Base-by-base conservation (phyloP, 2,888 invertebrate genomes). In the Aelia acuminata region DNA sequence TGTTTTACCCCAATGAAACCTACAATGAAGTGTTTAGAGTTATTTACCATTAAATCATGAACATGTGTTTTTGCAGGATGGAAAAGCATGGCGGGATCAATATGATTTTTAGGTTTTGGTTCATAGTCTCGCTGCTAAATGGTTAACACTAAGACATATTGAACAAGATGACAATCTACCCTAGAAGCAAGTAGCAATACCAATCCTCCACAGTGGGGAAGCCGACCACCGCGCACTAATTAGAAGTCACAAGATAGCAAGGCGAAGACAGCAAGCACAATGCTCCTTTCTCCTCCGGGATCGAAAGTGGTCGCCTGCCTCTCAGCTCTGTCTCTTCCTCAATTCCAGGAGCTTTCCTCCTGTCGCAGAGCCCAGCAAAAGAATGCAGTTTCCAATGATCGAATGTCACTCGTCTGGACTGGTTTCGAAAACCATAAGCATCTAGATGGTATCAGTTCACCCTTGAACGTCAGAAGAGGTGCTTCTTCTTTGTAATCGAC, bases 281-380 rank as follows among this genome's bases (percentile, higher is more conserved):
- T 26, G 57, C 26, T 57, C 57, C 57, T 57, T 57, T 57, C 57
- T 57, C 57, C 26, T 57, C 13, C 57, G 5, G 57, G 57, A 57
- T 57, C 57, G 57, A 57, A 57, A 57, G 57, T 57, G 57, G 57
- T 57, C 57, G 26, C 57, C 57, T 31, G 13, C 57, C 57, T 57
- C 15, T 10, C 3, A 10, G n/a, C 15, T 57, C 13, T 13, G n/a
- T 13, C 57, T 26, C 22, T 3, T 57, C 15, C 22, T n/a, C 13
- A n/a, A 13, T 22, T 57, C 22, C 57, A 13, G 8, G 13, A 31
- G 57, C 57, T 26, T 57, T 57, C 57, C 57, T 13, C 26, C 57
- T 22, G 22, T 18, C 53, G 53, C n/a, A 5, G 10, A 1, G 22
- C 7, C 26, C 15, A 4, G 3, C 26, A 26, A 15, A 57, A 26